Base-by-base conservation (phyloP, 2,113 vertebrate species). In the Tinamus guttatus region DNA sequence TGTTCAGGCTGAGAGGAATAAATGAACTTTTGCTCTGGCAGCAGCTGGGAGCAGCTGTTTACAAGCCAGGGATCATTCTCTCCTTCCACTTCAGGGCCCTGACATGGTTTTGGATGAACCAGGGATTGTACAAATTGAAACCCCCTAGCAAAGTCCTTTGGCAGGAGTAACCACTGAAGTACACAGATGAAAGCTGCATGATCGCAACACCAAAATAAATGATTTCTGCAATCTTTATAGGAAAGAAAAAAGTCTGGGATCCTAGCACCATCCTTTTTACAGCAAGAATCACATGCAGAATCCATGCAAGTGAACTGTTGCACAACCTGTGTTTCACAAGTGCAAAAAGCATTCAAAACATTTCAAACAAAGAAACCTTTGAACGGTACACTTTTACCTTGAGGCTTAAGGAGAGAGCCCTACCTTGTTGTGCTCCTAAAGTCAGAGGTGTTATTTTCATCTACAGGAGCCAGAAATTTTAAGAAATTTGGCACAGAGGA, bases 401-500 rank as follows among this genome's bases (percentile, higher is more conserved):
- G 36, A 85, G 45, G 40, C 70, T 78, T 88, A 74, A 67, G 92
- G 85, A 95, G 13, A 47, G 67, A 95, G 62, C 96, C 98, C 98
- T 98, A 98, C 98, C 98, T 98, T 98, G 98, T 97, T 56, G 97
- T 91, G 92, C 54, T 98, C 96, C 97, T 98, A 98, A 98, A 98
- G 93, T 99, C 98, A 97, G 97, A 98, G 95, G 97, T 98, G 98
- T 98, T 98, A 97, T 98, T 99, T 98, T 99, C 99, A 98, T 98
- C 98, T 97, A 99, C 98, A 95, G 99, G 99, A 96, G 99, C 98
- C 98, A 99, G 98, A 98, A 99, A 99, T 98, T 99, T 99, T 98
- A 99, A 98, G 98, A 99, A 99, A 98, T 99, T 99, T 98, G 99
- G 99, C 97, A 99, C 99, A 98, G 99, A 99, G 92, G 99, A 99